Evolutionary conservation across 1,140 invertebrate genomes (phyloP), one percentile per base, ranked within the genome.

Genomic region (Littorina saxatilis): DNA sequence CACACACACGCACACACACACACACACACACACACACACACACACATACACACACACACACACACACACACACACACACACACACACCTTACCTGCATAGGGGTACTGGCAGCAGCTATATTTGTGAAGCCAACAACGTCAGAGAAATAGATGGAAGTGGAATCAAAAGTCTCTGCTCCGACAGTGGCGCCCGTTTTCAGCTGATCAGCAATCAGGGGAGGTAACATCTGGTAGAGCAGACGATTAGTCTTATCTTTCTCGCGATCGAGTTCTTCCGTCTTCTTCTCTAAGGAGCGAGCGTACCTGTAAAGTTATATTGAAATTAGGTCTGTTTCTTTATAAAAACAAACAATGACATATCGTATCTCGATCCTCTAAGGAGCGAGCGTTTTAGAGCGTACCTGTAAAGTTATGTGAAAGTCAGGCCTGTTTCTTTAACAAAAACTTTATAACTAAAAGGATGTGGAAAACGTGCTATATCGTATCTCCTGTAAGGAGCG

Each of bases 41-140:
- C 61, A 63, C 61, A 63, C 61, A 63, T 29, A 63, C 27, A 32
- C 7, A 63, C 61, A 63, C 61, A 63, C 61, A 63, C 61, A 63
- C 7, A 63, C 29, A 29, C 40, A 73, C 23, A 27, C 70, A 73
- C 40, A 73, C 39, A 73, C 40, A 73, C 70, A 47, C 39, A 50
- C 70, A 37, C 5, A 27, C 70, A 47, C n/a, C 37, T 17, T n/a
- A 88, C 87, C 81, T 88, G 86, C 40, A 88, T 78, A 1, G 98
- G 97, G 1, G 97, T 97, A 88, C 96, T 97, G 91, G 97, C 95
- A 0, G 96, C 95, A 0, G 95, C 96, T 7, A 96, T 91, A 78
- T 94, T 94, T 0, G 96, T 96, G 87, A 97, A 97, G 0, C 96
- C 96, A 1, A 97, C 96, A 83, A 96, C 96, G 87, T 97, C 96